Evolutionary conservation across 2,888 invertebrate genomes (phyloP).

Genomic region (Tricholauxania praeusta): DNA sequence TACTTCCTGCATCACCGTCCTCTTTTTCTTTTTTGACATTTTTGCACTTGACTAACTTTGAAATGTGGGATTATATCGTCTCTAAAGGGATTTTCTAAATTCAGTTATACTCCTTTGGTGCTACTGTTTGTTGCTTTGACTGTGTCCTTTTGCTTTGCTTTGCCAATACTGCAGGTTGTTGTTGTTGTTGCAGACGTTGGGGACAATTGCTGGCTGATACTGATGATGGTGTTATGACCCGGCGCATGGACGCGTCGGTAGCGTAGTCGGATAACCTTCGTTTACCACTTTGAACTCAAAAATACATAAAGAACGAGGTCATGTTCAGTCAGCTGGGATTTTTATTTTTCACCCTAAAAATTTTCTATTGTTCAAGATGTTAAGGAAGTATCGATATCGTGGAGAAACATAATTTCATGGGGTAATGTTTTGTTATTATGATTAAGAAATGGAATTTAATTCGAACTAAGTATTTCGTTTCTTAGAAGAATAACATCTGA

Average conservation of each 20-base stretch:
- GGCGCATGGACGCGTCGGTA: neutral
- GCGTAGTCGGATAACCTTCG: slow-evolving; percentile 8
- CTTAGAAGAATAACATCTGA: no score
- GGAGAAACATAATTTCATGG: no score
- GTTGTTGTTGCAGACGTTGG: neutral
- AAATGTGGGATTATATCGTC: slow-evolving; percentile 66
- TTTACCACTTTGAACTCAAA: slow-evolving; percentile 22
- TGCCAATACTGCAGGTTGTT: neutral
- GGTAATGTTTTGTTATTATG: no score
- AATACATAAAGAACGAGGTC: slow-evolving; percentile 18
- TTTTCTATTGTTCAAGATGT: no score
- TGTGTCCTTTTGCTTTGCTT: slow-evolving; percentile 16
- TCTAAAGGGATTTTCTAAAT: slow-evolving; percentile 60
- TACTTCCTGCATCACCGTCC: neutral
- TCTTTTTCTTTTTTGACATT: slow-evolving; percentile 55
- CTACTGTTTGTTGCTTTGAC: no score
- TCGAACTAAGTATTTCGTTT: no score
- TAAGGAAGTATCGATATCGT: no score
- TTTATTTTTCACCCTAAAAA: neutral
- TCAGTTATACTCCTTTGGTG: slow-evolving; percentile 22
- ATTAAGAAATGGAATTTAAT: no score
- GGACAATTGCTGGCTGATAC: neutral
- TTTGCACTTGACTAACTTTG: slow-evolving; percentile 65
- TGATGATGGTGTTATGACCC: slow-evolving; percentile 10
- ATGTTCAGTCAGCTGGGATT: slow-evolving; percentile 26